Base-by-base conservation (phyloP, 2,797 vertebrate species). In the Poeciliopsis infans region DNA sequence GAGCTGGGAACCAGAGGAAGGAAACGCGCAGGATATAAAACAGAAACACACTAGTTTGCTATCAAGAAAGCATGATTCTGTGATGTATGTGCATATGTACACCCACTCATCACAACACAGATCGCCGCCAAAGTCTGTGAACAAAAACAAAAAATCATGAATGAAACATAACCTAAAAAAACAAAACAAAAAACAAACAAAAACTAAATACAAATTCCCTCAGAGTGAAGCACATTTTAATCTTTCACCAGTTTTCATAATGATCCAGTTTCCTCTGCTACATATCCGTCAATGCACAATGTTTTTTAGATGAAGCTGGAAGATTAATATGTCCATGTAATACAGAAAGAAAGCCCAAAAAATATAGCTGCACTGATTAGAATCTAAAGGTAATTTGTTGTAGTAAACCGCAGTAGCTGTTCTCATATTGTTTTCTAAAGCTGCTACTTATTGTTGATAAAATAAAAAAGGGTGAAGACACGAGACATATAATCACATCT, bases 81-180 rank as follows among this genome's bases (percentile, higher is more conserved):
- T 87, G 51, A 83, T 84, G 18, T 10, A 41, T 39, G 4, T 72
- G 74, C 10, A 6, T 39, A 10, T 72, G 73, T 86, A 87, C 87
- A 51, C 87, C 84, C 76, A 85, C 61, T 33, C 79, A 84, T 81
- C 85, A 84, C 84, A 85, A 87, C 70, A 81, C 46, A 1, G 74
- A 77, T 51, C 12, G 45, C 41, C 45, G 71, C 47, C 28, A n/a
- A 49, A 20, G 59, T 76, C n/a, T 77, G 31, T 0, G 45, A 46
- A 76, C 53, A 78, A 51, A 83, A 64, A 49, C 31, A 84, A 55
- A 28, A 83, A 82, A 47, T 45, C 49, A 86, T 90, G 79, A 83
- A 89, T 90, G 85, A 93, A 88, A 89, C 82, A 87, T 83, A 20
- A 61, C 72, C 39, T 45, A 33, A 55, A 71, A 75, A 69, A n/a